Base-by-base conservation (phyloP, 1,140 invertebrate species). In the Drosophila bocqueti region DNA sequence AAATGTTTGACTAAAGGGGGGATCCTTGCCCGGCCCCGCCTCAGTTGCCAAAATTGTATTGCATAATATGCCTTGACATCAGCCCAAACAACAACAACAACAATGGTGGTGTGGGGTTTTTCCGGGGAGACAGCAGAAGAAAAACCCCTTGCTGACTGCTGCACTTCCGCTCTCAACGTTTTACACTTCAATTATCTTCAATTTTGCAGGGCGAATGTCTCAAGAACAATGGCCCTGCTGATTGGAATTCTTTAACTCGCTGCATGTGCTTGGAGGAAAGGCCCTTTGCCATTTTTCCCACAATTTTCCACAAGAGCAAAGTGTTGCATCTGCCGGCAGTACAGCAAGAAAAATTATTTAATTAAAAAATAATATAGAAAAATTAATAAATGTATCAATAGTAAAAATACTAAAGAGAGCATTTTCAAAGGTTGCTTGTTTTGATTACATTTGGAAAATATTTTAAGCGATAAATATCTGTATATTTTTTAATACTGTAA, bases 151-250 rank as follows among this genome's bases (percentile, higher is more conserved):
- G 83, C 83, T 87, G 83, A 86, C 84, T 87, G 83, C 73, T 87
- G 83, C 81, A 89, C 85, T 89, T 89, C 85, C 85, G 85, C 75
- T 76, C 73, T 60, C 68, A 73, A 81, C 85, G 85, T 83, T 89
- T 90, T 85, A 89, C 85, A 89, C 85, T 89, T 89, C 85, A 89
- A 89, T 89, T 89, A 89, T 89, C 85, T 89, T 89, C 85, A 89
- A 89, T 89, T 89, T 89, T 79, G 67, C 85, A 61, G 85, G 75
- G 65, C 83, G 78, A 89, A 89, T 84, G 85, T 89, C 85, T 89
- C 85, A 90, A 89, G 85, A 89, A 89, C 85, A 90, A 89, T 89
- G 80, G 85, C 73, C 74, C 67, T 89, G 85, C 79, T 89, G 85
- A 89, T 89, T 89, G 85, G 85, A 89, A 89, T 89, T 90, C 85